Evolutionary conservation across 2,888 invertebrate species (phyloP).

Genomic region (Eupithecia centaureata): DNA sequence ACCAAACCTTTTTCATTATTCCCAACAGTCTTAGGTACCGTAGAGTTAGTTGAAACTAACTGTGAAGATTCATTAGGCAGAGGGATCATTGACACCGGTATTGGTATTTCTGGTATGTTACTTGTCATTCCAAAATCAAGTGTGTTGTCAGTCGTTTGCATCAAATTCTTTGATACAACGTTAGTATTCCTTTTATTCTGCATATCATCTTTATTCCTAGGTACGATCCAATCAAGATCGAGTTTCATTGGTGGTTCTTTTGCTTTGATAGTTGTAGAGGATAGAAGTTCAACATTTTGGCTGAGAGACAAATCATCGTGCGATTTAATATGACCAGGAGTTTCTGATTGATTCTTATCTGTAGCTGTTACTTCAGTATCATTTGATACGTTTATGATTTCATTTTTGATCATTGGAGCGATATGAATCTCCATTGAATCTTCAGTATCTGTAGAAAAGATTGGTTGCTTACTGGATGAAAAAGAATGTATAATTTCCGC

Average conservation of each 20-base stretch:
- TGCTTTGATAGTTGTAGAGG: background rate
- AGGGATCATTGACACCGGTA: constrained; percentile 28
- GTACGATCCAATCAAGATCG: constrained; percentile 10
- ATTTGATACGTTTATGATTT: background rate
- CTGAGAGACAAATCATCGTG: background rate
- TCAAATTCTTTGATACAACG: background rate
- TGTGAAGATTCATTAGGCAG: constrained; percentile 9
- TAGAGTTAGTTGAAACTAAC: constrained; percentile 1
- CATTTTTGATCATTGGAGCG: background rate
- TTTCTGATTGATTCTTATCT: background rate
- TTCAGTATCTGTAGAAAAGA: background rate
- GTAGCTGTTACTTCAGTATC: background rate
- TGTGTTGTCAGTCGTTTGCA: background rate
- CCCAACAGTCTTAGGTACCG: background rate
- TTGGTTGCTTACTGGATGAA: background rate
- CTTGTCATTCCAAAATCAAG: background rate
- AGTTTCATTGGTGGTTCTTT: background rate
- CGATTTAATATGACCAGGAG: background rate
- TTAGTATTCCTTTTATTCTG: background rate
- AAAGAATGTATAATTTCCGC: background rate
- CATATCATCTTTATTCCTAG: background rate
- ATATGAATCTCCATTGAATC: background rate
- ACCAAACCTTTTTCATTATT: background rate
- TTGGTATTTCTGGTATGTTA: background rate
- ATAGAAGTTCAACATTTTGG: background rate